phyloP scores from a whole-genome alignment of 2,113 vertebrate genomes.

The Plotosus lineatus region DNA sequence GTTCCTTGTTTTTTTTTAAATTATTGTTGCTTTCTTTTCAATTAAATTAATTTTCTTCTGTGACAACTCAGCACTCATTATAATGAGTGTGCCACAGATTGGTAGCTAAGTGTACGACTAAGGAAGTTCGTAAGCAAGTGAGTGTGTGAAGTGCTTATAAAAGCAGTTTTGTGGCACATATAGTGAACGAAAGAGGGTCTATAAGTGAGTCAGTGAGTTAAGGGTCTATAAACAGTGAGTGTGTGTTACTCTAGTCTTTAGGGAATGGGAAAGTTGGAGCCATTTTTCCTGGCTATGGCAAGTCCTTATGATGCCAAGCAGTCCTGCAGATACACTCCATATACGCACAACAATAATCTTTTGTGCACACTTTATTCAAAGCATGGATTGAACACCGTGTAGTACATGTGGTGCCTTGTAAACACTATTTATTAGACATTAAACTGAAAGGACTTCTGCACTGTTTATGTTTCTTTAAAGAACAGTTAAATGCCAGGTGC shows the following conservation, averaged over 20 bases:
- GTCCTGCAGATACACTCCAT: constrained; percentile 9
- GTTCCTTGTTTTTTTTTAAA: background rate
- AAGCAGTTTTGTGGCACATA: background rate
- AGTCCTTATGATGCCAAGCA: constrained; percentile 2
- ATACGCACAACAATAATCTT: constrained; percentile 15
- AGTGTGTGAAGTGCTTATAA: background rate
- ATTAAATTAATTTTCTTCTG: background rate
- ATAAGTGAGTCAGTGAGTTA: background rate
- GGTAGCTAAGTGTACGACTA: background rate
- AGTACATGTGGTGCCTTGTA: background rate
- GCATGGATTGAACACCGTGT: background rate
- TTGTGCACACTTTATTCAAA: constrained; percentile 8
- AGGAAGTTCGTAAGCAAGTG: background rate
- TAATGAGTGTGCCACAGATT: background rate
- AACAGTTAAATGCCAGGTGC: background rate
- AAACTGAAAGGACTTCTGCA: background rate
- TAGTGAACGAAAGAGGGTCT: background rate
- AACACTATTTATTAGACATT: background rate
- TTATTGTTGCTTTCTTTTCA: background rate
- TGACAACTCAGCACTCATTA: background rate
- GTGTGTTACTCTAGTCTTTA: constrained; percentile 7
- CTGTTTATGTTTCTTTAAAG: background rate
- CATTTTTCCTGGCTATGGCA: background rate
- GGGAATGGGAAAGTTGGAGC: background rate
- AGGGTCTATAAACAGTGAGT: background rate